Conservation (phyloP, 2,113 vertebrate genomes). For the Cololabis saira region DNA sequence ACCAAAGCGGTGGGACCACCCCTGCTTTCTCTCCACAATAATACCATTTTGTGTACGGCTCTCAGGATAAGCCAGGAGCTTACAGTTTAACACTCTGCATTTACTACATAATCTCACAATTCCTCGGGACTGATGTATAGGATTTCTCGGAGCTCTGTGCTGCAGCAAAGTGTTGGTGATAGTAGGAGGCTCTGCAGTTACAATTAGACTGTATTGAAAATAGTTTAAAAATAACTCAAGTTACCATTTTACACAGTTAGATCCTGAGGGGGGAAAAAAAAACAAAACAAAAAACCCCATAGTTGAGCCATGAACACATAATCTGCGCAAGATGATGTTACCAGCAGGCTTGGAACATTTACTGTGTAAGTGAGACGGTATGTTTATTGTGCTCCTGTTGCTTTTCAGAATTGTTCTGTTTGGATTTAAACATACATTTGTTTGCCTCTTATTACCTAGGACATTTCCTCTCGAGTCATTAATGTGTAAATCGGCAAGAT, state of each 20-base stretch:
- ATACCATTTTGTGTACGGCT: slow-evolving; percentile 26
- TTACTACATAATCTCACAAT: slow-evolving; percentile 58
- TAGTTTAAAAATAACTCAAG: no score
- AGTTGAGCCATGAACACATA: not conserved
- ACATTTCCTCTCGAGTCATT: not conserved
- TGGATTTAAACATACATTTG: not conserved
- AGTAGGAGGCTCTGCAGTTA: no score
- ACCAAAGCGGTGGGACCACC: slow-evolving; percentile 45
- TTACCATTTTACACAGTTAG: not conserved
- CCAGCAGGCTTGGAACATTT: not conserved
- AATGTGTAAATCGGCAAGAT: not conserved
- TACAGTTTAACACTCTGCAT: slow-evolving; percentile 26
- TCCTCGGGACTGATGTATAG: slow-evolving; percentile 32
- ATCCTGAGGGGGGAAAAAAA: not conserved
- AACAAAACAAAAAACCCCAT: no score
- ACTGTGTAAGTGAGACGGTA: not conserved
- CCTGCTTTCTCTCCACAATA: slow-evolving; percentile 15
- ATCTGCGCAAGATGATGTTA: slow-evolving; percentile 15
- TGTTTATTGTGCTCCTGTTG: not conserved
- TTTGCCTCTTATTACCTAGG: slow-evolving; percentile 1
- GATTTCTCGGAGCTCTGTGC: slow-evolving; percentile 2
- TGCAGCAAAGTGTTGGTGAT: not conserved
- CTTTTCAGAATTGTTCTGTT: not conserved
- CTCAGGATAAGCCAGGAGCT: slow-evolving; percentile 44
- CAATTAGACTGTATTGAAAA: no score